Base-by-base conservation (phyloP, 1,140 invertebrate genomes). In the Anadara kagoshimensis region DNA sequence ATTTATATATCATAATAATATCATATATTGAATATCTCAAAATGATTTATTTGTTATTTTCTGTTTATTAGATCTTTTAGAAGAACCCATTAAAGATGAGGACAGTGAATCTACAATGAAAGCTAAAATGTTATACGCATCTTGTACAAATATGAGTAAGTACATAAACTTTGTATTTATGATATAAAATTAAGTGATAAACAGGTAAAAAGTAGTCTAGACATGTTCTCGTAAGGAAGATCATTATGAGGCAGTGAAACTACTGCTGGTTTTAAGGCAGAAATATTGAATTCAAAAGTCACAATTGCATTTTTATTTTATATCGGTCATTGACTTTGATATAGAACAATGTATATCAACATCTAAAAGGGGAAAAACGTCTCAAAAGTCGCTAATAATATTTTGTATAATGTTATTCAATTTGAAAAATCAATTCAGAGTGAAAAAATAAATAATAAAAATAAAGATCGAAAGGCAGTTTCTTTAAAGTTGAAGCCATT, bases 71-170 rank as follows among this genome's bases (percentile, higher is more conserved):
- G 90, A 81, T 73, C 66, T 90, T 24, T 67, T 91, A 26, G 89
- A 91, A 76, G 78, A 85, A 47, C 83, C 83, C 12, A 57, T 75
- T 8, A 75, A 70, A 12, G 47, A 65, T 8, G 75, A 83, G 18
- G 91, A 91, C 36, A 84, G 75, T 14, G 79, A 86, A 44, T 75
- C 85, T 0, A 83, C 84, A 2, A 75, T 80, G 20, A 91, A 91
- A 57, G 94, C 95, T 3, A 97, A 96, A 91, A 91, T 92, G 63
- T 94, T 96, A 88, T 96, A 95, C 90, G 93, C 92, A 74, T 95
- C 95, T 22, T 97, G 95, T 89, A 94, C 95, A 92, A 94, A 96
- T 87, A 93, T 94, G 86, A 92, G 95, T 96, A 92, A 94, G 94
- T 93, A 12, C 22, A 14, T 10, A n/a, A 22, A 4, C 0, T 4